Evolutionary conservation across 2,888 invertebrate species (phyloP).

Genomic region (Macrophya annulata): DNA sequence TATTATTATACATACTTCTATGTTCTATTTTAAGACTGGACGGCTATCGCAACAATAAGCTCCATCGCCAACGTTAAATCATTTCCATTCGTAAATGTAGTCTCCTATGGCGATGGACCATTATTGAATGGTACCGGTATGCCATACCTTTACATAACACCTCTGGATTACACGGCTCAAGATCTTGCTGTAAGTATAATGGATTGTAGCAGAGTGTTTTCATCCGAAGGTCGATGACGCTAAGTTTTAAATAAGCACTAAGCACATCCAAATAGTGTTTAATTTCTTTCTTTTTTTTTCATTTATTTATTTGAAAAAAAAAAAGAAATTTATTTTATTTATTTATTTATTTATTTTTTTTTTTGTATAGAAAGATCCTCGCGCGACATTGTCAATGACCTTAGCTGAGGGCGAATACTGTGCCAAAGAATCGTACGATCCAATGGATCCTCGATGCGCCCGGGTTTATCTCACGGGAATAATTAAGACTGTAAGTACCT

Average conservation of each 20-base stretch:
- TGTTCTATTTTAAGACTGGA: constrained; percentile 83
- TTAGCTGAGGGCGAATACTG: constrained; percentile 87
- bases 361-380: constrained; percentile 82
- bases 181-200: constrained; percentile 84
- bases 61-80: constrained; percentile 82
- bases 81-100: constrained; percentile 87
- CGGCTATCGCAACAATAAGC: constrained; percentile 87
- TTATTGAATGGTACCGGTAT: constrained; percentile 85
- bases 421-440: constrained; percentile 83
- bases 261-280: too few relatives aligned
- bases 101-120: constrained; percentile 88
- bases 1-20: neutral
- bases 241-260: too few relatives aligned
- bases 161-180: constrained; percentile 85
- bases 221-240: neutral
- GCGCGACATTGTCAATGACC: constrained; percentile 86
- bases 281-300: too few relatives aligned
- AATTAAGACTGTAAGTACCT: constrained; percentile 82
- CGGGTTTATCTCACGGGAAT: constrained; percentile 87
- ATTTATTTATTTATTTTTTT: neutral
- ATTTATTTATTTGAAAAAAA: too few relatives aligned
- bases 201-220: neutral
- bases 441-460: constrained; percentile 90
- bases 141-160: constrained; percentile 89
- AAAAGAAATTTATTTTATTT: too few relatives aligned